Evolutionary conservation across 2,888 invertebrate genomes (phyloP).

Genomic region (Sceliomorpha sp.): DNA sequence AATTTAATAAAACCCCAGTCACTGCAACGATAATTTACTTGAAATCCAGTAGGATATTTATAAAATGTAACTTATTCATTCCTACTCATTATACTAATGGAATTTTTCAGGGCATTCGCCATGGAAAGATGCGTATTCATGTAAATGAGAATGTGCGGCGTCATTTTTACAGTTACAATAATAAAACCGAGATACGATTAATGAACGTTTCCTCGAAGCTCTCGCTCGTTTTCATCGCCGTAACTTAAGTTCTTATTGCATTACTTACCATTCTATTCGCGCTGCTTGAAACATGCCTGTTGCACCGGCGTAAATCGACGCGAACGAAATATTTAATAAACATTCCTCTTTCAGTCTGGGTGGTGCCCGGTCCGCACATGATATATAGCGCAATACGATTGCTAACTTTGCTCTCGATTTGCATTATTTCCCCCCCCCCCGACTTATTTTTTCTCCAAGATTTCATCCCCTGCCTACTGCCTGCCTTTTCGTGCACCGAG

Average conservation of each 20-base stretch:
- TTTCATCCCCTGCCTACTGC: neutral
- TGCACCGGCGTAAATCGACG: constrained; percentile 44
- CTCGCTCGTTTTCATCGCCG: constrained; percentile 41
- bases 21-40: no score
- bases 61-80: constrained; percentile 37
- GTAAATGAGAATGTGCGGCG: constrained; percentile 44
- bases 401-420: constrained; percentile 5
- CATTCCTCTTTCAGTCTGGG: constrained; percentile 14
- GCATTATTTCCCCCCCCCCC: neutral
- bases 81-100: constrained; percentile 50
- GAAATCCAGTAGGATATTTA: constrained; percentile 23
- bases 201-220: constrained; percentile 43
- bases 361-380: constrained; percentile 1
- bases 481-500: constrained; percentile 5
- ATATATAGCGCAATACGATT: constrained; percentile 23
- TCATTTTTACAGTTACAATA: constrained; percentile 47
- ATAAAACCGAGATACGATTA: constrained; percentile 44
- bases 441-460: constrained; percentile 12
- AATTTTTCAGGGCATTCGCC: constrained; percentile 45
- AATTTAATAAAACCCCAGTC: no score
- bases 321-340: constrained; percentile 53
- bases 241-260: constrained; percentile 25
- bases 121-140: constrained; percentile 52
- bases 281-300: constrained; percentile 34
- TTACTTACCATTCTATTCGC: constrained; percentile 37